Evolutionary conservation across 1,140 invertebrate genomes (phyloP), one percentile per base, ranked within the genome.

Genomic region (Eupeodes corollae): DNA sequence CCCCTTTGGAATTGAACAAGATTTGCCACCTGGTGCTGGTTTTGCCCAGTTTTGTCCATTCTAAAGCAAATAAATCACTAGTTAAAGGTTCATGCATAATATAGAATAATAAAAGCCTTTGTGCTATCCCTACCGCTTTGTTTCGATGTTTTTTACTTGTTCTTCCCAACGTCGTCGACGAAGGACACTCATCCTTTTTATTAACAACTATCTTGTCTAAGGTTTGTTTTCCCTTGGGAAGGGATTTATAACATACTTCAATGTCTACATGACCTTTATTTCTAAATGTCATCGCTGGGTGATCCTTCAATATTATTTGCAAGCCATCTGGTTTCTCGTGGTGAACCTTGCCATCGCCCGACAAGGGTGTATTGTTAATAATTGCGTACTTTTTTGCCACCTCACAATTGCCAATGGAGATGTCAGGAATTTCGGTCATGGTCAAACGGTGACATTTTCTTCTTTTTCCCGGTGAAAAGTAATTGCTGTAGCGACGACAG

Each of bases 1-100:
- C 57, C 70, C 64, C 51, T 73, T 70, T 51, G 75, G 78, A 67
- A 75, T 73, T 54, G 77, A 70, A 78, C 78, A 79, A 52, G 71
- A 72, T 50, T 64, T 67, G 53, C 78, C 78, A 44, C 77, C 77
- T 44, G 78, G 77, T 54, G 77, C 77, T 13, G 70, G 67, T 56
- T 71, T 75, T 47, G 77, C 77, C 77, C 77, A 79, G 11, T 26
- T 26, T 26, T 26, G 21, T 26, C 3, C 16, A 13, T 41, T 41
- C 11, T 16, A 41, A 41, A 35, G 31, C 26, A 39, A 44, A 35
- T 35, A 35, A 26, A 26, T 26, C 21, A 26, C 21, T 26, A 26
- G 21, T 26, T 26, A 26, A 26, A 5, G 8, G 21, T 8, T 26
- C 21, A 26, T 26, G 21, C 21, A 26, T 8, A 26, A n/a, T 3